A percentile compares a stretch with the other conserved stretches of the same genome.
Evolutionary conservation across 2,888 invertebrate genomes (phyloP).

Genomic region (Acanthacorydalis orientalis): DNA sequence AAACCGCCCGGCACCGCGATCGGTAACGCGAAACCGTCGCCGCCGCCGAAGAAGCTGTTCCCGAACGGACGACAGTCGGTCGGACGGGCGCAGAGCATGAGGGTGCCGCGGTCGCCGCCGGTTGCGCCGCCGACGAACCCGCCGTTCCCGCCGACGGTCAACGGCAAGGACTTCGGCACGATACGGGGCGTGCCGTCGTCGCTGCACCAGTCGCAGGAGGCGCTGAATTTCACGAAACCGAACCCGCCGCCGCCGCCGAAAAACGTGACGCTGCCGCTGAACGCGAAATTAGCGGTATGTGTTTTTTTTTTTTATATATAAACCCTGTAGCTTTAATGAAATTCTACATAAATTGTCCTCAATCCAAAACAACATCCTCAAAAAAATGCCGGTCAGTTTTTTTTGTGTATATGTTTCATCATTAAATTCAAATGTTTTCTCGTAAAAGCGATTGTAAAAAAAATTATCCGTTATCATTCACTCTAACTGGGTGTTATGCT

Average conservation of each 20-base stretch:
- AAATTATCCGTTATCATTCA: no score
- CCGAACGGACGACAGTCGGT: slow-evolving; percentile 39
- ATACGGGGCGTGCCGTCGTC: slow-evolving; percentile 27
- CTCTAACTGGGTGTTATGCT: no score
- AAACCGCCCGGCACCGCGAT: slow-evolving; percentile 52
- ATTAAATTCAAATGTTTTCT: no score
- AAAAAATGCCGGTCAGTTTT: no score
- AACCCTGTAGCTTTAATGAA: background rate
- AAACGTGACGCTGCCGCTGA: slow-evolving; percentile 17
- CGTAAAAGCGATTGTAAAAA: no score
- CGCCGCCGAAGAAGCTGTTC: slow-evolving; percentile 46
- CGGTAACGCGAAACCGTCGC: slow-evolving; percentile 35
- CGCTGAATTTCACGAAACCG: slow-evolving; percentile 18
- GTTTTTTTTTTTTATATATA: slow-evolving; percentile 9
- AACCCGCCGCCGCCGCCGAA: slow-evolving; percentile 15
- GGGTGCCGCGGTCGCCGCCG: slow-evolving; percentile 54
- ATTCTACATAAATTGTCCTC: no score
- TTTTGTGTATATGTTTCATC: no score
- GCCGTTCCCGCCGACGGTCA: slow-evolving; percentile 11
- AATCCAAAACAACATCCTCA: no score
- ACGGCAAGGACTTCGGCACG: slow-evolving; percentile 21
- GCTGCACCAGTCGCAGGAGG: slow-evolving; percentile 35
- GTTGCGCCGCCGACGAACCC: slow-evolving; percentile 26
- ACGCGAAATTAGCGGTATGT: slow-evolving; percentile 17
- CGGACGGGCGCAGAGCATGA: slow-evolving; percentile 69